Conservation (phyloP, 2,888 invertebrate species). For the Itoplectis maculator region DNA sequence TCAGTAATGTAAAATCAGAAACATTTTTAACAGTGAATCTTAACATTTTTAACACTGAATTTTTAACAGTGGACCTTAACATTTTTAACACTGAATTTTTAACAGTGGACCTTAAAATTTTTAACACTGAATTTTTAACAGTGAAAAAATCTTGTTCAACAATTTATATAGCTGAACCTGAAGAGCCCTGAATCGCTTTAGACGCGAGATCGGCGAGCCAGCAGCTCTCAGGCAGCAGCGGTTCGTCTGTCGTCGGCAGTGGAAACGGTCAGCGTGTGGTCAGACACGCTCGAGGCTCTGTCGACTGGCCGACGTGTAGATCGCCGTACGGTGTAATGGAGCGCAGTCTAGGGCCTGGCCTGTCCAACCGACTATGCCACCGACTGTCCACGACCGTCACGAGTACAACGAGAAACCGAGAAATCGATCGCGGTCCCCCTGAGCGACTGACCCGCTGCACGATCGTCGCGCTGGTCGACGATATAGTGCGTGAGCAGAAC, state of each 20-base stretch:
- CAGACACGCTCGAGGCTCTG: conserved; percentile 18
- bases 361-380: background rate
- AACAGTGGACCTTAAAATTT: too few species aligned
- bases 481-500: conserved; percentile 53
- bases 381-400: conserved; percentile 11
- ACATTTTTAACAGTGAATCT: too few species aligned
- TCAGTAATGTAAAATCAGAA: too few species aligned
- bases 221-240: background rate
- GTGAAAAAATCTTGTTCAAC: too few species aligned
- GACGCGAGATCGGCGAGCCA: conserved; percentile 1
- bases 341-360: background rate
- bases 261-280: conserved; percentile 47
- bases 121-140: too few species aligned
- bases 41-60: too few species aligned
- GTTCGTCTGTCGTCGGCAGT: conserved; percentile 21
- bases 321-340: background rate
- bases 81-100: too few species aligned
- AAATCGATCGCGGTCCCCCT: conserved; percentile 66
- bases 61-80: too few species aligned
- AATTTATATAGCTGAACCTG: too few species aligned
- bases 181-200: too few species aligned
- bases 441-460: conserved; percentile 47
- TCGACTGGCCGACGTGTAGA: background rate
- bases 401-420: conserved; percentile 28
- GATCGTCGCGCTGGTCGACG: conserved; percentile 26